Evolutionary conservation across 2,888 invertebrate genomes (phyloP), one percentile per base, ranked within the genome.

Genomic region (Tenthredo mesomela): DNA sequence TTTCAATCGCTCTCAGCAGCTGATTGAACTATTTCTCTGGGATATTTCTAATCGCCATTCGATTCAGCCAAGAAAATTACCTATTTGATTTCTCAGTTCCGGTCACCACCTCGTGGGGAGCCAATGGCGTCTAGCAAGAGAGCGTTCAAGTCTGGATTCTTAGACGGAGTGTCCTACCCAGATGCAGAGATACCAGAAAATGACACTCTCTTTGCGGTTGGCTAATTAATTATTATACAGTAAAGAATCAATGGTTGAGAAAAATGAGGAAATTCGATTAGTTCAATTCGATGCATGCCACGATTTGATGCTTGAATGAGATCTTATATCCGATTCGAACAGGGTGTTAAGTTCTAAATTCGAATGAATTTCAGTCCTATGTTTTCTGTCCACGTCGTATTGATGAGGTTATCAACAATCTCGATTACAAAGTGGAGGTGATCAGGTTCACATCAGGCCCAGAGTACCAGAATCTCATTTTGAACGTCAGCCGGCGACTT

Each of bases 71-170:
- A 9, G 37, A 37, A 70, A 9, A 15, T 25, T 1, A n/a, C n/a
- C n/a, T n/a, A 21, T 25, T 61, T 25, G 25, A 80, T 61, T 58
- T 94, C 94, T 25, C 92, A 96, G 96, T 96, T 97, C 89, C 95
- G 95, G 87, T 95, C 95, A 88, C 95, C 95, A 0, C 94, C 94
- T 71, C 95, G 94, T 70, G 94, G 94, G 86, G 93, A 95, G n/a
- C 95, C 95, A 0, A 94, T 93, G 61, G 3, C 12, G 70, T 94
- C 95, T 37, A 95, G 95, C 71, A 96, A 96, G 91, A 94, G 94
- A 67, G 95, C 96, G 0, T 97, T 96, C 90, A 95, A 95, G 18
- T 95, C 96, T 89, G 96, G 96, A 0, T 89, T 97, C 25, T 96
- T 96, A 89, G 95, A 95, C 0, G 94, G 94, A 73, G 88, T 89